Conservation (phyloP, 2,797 vertebrate species). For the Sebastes nivosus region DNA sequence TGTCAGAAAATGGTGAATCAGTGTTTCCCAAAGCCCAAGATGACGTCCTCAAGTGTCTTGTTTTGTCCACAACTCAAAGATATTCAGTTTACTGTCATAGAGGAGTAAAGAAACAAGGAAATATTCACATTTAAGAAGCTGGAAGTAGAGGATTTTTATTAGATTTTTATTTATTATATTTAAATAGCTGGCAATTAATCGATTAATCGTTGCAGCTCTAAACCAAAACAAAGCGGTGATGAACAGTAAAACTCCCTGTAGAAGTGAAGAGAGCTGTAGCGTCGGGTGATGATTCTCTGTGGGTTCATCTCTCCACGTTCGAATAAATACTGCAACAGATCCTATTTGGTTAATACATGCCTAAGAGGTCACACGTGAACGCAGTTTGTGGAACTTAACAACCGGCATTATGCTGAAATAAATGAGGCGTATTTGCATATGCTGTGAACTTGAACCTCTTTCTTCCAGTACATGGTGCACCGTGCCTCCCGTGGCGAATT, state of each 20-base stretch:
- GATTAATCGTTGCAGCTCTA: not conserved
- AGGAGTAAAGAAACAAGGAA: too few relatives aligned
- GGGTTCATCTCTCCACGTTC: not conserved
- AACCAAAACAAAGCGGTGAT: not conserved
- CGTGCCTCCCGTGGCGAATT: slow-evolving; percentile 29
- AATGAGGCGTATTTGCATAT: slow-evolving; percentile 50
- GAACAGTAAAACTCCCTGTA: not conserved
- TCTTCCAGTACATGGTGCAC: slow-evolving; percentile 16
- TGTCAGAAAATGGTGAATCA: too few relatives aligned
- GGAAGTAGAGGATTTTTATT: too few relatives aligned
- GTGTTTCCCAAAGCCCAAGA: too few relatives aligned
- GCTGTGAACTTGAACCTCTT: slow-evolving; percentile 47
- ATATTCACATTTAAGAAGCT: too few relatives aligned
- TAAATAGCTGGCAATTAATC: too few relatives aligned
- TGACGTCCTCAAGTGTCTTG: too few relatives aligned
- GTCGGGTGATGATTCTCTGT: not conserved
- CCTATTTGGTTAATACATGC: not conserved
- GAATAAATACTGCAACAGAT: slow-evolving; percentile 13
- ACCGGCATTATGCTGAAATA: slow-evolving; percentile 12
- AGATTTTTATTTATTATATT: too few relatives aligned
- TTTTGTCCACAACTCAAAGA: too few relatives aligned
- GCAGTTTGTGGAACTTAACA: slow-evolving; percentile 7
- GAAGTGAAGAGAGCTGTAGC: not conserved
- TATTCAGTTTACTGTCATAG: too few relatives aligned
- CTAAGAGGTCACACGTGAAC: slow-evolving; percentile 27